Conservation (phyloP, 2,113 vertebrate genomes). For the Ancistrus triradiatus region DNA sequence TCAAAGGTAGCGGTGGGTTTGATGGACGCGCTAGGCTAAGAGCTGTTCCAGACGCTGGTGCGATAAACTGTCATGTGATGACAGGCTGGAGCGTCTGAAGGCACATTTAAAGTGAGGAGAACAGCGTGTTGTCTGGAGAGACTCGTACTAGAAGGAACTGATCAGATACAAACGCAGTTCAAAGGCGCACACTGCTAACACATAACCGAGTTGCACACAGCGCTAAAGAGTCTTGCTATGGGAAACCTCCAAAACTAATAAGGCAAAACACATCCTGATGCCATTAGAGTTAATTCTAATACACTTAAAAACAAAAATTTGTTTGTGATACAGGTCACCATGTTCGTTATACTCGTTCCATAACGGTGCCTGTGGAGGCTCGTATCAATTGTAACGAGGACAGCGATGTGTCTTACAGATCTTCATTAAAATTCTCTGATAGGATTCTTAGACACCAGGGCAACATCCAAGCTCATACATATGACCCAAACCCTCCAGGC, state of each 20-base stretch:
- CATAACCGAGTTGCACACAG: slow-evolving; percentile 42
- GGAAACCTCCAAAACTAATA: neutral
- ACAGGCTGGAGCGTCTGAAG: slow-evolving; percentile 82
- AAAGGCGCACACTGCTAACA: slow-evolving; percentile 75
- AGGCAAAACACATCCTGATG: neutral
- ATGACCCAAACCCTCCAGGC: slow-evolving; percentile 29
- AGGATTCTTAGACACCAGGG: no score
- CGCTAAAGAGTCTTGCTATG: neutral
- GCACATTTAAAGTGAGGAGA: slow-evolving; percentile 71
- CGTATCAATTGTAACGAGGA: neutral
- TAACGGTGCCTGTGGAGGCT: neutral
- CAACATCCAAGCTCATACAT: slow-evolving; percentile 22
- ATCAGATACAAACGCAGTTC: slow-evolving; percentile 77
- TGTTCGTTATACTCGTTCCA: neutral
- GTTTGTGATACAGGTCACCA: no score
- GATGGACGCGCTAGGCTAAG: slow-evolving; percentile 83
- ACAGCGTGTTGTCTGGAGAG: slow-evolving; percentile 74
- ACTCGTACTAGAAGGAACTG: slow-evolving; percentile 28
- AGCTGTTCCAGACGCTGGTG: slow-evolving; percentile 83
- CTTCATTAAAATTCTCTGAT: no score
- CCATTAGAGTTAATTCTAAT: no score
- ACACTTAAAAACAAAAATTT: no score
- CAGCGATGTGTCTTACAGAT: neutral
- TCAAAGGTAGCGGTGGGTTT: slow-evolving; percentile 82
- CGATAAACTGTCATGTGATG: slow-evolving; percentile 85